Base-by-base conservation (phyloP, 2,113 vertebrate genomes). In the Diphyllodes magnificus region DNA sequence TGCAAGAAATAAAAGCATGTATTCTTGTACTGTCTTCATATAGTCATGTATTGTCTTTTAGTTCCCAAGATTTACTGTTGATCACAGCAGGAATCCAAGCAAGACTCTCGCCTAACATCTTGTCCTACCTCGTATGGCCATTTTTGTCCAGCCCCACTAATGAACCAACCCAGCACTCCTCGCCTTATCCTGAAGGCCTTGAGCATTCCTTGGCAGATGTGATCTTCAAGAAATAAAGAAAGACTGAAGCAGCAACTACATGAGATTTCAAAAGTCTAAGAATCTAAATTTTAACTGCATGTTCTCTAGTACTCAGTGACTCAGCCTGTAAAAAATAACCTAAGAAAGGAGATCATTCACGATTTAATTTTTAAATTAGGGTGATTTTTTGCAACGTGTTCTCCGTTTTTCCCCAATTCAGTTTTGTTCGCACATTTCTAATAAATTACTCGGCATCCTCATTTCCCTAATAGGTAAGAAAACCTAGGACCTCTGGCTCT, bases 381-480 rank as follows among this genome's bases (percentile, higher is more conserved):
- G 5, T 9, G 1, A 1, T 45, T 24, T 56, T 82, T 60, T 54
- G n/a, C 31, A 70, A 44, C 42, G 22, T 0, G 13, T 11, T 40
- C 49, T 56, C 40, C 18, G 4, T 24, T 86, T 13, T 49, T 17
- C 7, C 61, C 12, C 33, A 78, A 59, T 28, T 51, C 50, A 15
- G 12, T 63, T 77, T 50, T 22, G 10, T n/a, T 53, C 11, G 3
- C 82, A 61, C 75, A 81, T 59, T 66, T 63, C n/a, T 13, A 42
- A 19, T 9, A 49, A 66, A 87, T 81, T 51, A 75, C 68, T 18
- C 81, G 70, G 31, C 77, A 66, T 61, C 93, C 94, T 91, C 84
- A 96, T 88, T 97, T 97, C 96, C 97, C 97, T 97, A 98, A 97
- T 96, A 97, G 97, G 97, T 95, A 95, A 94, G 96, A 95, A 97